A percentile compares a stretch with the other conserved stretches of the same genome.
Evolutionary conservation across 2,797 vertebrate species (phyloP).

Genomic region (Xerus rutilus): DNA sequence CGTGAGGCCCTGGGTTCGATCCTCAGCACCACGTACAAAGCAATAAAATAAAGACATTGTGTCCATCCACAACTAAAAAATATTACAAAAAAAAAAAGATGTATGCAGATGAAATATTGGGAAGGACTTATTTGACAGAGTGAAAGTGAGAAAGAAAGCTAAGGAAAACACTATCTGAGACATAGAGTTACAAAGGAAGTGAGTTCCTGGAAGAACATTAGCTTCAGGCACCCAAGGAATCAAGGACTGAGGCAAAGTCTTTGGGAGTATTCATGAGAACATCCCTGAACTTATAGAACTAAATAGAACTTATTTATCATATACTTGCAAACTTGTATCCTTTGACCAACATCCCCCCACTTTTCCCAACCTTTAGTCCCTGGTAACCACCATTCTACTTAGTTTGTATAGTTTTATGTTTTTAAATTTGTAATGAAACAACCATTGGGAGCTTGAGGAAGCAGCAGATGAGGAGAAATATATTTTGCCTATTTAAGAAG

Average conservation of each 20-base stretch:
- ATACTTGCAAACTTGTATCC: background rate
- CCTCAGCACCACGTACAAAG: too few relatives aligned
- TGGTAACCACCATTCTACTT: background rate
- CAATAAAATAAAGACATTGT: too few relatives aligned
- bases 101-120: background rate
- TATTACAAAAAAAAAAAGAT: too few relatives aligned
- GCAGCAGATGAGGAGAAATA: background rate
- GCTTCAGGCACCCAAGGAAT: background rate
- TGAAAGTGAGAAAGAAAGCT: background rate
- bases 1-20: too few relatives aligned
- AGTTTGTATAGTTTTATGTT: background rate
- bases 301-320: background rate
- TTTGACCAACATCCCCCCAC: background rate
- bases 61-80: too few relatives aligned
- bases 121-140: background rate
- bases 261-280: background rate
- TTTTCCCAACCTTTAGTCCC: accelerated
- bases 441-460: background rate
- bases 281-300: too few relatives aligned
- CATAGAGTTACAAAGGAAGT: background rate
- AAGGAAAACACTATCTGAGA: accelerated
- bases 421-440: background rate
- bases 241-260: background rate
- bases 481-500: slow-evolving; percentile 16
- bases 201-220: background rate